Evolutionary conservation across 2,888 invertebrate genomes (phyloP), one percentile per base, ranked within the genome.

Genomic region (Alviniconcha strummeri): DNA sequence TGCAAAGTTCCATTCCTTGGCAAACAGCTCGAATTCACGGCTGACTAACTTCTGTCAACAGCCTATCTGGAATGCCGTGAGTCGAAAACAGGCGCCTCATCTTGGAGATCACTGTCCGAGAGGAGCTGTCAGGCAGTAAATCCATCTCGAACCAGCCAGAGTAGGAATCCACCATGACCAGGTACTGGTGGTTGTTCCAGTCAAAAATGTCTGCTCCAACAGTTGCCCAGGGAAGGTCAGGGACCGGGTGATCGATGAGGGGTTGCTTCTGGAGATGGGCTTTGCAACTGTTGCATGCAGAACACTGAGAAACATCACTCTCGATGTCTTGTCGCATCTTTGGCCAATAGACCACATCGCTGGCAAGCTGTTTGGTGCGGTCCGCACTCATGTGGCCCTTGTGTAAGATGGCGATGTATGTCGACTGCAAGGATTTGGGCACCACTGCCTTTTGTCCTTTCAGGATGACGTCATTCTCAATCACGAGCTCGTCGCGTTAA

Each of bases 401-500:
- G 69, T 69, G 69, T 7, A 69, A 19, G 69, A 17, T 17, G 1
- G 69, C 69, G 8, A 19, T 19, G 69, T 69, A 72, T 0, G 72
- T 36, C n/a, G 69, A 17, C 11, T 69, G 15, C 76, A 76, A n/a
- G 8, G n/a, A 7, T 19, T n/a, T n/a, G 4, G 76, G 56, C 4
- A 76, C 56, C 4, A 76, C 57, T 75, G 57, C 76, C 19, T 19
- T 57, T 57, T 76, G 76, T 57, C 76, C 57, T 76, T 76, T 76
- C n/a, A 76, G 56, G 13, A 76, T 76, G 57, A 76, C 57, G 19
- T 76, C 57, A 11, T 76, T 76, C 13, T 76, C 57, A 17, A 85
- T 79, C 7, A 87, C 82, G 5, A 80, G 54, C 13, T 76, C 76
- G 19, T 76, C 19, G n/a, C 19, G 57, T 55, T 82, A 82, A 7